Evolutionary conservation across 1,140 invertebrate genomes (phyloP).

Genomic region (Orius insidiosus): DNA sequence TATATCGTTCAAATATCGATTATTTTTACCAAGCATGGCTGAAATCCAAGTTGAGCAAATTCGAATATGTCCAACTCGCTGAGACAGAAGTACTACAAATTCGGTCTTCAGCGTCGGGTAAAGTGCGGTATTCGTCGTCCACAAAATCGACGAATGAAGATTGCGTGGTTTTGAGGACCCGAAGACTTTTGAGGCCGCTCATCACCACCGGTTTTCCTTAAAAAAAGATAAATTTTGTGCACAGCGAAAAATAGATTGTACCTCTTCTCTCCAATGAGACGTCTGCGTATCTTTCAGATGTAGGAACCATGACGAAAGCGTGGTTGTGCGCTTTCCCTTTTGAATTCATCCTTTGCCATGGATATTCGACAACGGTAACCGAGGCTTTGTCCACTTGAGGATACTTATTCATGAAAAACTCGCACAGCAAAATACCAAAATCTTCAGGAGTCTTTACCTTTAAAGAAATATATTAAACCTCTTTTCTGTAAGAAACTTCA

Average conservation of each 20-base stretch:
- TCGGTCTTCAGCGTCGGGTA: constrained; percentile 52
- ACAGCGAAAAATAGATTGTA: constrained; percentile 23
- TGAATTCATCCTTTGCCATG: constrained; percentile 48
- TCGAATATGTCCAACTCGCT: constrained; percentile 49
- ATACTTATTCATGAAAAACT: constrained; percentile 54
- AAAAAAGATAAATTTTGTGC: constrained; percentile 8
- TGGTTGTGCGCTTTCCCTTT: constrained; percentile 44
- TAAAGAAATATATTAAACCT: neutral
- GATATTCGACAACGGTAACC: constrained; percentile 47
- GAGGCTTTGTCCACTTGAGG: constrained; percentile 45
- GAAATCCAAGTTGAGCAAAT: constrained; percentile 40
- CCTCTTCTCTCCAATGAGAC: constrained; percentile 43
- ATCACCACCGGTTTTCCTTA: constrained; percentile 40
- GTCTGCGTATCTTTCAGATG: constrained; percentile 39
- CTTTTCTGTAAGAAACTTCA: no score
- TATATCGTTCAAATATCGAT: no score
- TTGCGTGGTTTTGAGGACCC: constrained; percentile 56
- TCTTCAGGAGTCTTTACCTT: constrained; percentile 48
- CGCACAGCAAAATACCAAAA: constrained; percentile 47
- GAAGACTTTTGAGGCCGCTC: constrained; percentile 43
- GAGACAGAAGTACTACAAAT: constrained; percentile 54
- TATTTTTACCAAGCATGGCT: constrained; percentile 35
- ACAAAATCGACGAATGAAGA: constrained; percentile 60
- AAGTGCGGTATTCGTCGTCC: constrained; percentile 51
- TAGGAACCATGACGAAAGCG: constrained; percentile 49